phyloP scores from a whole-genome alignment of 2,888 invertebrate genomes.

The Nephrotoma guestfalica region DNA sequence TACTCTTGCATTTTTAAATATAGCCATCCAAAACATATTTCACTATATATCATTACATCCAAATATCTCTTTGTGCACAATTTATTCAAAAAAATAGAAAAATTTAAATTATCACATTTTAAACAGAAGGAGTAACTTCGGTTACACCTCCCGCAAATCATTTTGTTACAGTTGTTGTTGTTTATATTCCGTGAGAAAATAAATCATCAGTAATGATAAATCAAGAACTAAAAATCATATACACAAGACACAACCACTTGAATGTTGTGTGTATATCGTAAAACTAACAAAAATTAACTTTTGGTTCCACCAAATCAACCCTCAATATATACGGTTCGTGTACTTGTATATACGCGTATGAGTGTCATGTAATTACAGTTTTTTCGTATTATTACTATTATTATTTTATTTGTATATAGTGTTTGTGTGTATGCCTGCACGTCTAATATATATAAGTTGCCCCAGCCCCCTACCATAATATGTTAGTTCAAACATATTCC shows the following conservation, averaged over 20 bases:
- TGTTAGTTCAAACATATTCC: background rate
- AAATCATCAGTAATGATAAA: background rate
- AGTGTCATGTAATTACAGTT: slow-evolving; percentile 4
- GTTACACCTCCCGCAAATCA: background rate
- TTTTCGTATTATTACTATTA: background rate
- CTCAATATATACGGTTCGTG: background rate
- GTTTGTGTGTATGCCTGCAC: background rate
- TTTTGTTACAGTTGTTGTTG: background rate
- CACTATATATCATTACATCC: too few species aligned
- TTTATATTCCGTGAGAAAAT: background rate
- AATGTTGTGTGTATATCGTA: background rate
- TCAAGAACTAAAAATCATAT: background rate
- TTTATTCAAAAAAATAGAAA: too few species aligned
- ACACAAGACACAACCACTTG: background rate
- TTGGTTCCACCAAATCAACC: background rate
- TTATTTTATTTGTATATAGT: background rate
- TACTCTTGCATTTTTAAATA: too few species aligned
- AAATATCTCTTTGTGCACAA: too few species aligned
- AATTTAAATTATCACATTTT: background rate
- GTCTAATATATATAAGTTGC: background rate
- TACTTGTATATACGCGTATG: background rate
- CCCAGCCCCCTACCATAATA: background rate
- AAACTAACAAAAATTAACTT: background rate
- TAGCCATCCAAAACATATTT: too few species aligned
- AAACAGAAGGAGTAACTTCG: background rate